A percentile compares a stretch with the other conserved stretches of the same genome.
These are phyloP conservation scores for Ochropleura plecta DNA, from an alignment of 2,888 invertebrate genomes.

Conservation along the genomic window DNA sequence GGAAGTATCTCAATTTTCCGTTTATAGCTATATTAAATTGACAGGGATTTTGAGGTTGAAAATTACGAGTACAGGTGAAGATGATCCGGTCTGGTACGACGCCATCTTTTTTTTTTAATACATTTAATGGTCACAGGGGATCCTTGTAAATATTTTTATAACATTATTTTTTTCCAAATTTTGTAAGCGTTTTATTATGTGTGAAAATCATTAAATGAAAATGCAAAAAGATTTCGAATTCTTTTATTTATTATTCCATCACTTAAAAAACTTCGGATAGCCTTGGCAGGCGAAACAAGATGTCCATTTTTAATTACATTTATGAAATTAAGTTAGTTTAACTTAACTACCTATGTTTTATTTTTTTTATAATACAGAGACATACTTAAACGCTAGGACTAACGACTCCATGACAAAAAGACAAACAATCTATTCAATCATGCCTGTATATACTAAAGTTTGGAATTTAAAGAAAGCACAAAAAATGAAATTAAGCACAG, in stretches of 20 bases:
- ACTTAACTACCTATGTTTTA: constrained; percentile 58
- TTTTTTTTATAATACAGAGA: constrained; percentile 66
- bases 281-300: constrained; percentile 62
- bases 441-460: constrained; percentile 29
- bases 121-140: not conserved
- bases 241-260: constrained; percentile 74
- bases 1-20: not conserved
- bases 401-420: constrained; percentile 58
- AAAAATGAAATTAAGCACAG: constrained; percentile 26
- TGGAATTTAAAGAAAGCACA: constrained; percentile 8
- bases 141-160: not conserved
- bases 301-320: constrained; percentile 51
- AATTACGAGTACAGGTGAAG: not conserved
- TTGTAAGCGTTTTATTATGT: constrained; percentile 3
- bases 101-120: not conserved
- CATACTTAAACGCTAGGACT: constrained; percentile 60
- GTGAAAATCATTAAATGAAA: constrained; percentile 37
- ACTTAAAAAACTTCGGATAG: constrained; percentile 72
- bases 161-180: not conserved
- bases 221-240: constrained; percentile 62
- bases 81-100: not conserved
- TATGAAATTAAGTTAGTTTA: constrained; percentile 61
- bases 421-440: constrained; percentile 44
- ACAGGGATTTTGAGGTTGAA: not conserved
- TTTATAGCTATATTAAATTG: not conserved